Base-by-base conservation (phyloP, 2,888 invertebrate species). In the Poecilobothrus nobilitatus region DNA sequence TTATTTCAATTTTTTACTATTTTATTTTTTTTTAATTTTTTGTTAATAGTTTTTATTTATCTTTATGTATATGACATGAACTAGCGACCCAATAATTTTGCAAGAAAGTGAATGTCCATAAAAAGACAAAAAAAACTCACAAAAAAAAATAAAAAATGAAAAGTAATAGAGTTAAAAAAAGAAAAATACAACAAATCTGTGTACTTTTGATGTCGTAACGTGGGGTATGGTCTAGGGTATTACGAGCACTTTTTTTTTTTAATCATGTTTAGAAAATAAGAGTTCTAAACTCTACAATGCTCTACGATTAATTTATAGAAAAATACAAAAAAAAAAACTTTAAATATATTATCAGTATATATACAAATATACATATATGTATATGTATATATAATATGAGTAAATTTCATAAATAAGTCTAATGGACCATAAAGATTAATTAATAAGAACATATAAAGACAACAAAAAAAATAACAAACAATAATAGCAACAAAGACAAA, bases 71-170 rank as follows among this genome's bases (percentile, higher is more conserved):
- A 53, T 53, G 53, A 18, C 53, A 53, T 53, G 53, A 53, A 53
- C 53, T 53, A 53, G 53, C 53, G 53, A 53, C 53, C 53, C 53
- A 53, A 53, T 53, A 53, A 53, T 53, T 53, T 53, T 53, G 53
- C 53, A 53, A 53, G 53, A 53, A 53, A 53, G 53, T 53, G 53
- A 53, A 53, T 53, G 53, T 53, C 53, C 53, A 53, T 15, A 53
- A 53, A 37, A 53, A 15, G 53, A 18, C 12, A 53, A 12, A 53
- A 6, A 53, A 18, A 53, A 53, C 9, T 44, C 12, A 3, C 15
- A 53, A 53, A n/a, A 53, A 10, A n/a, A n/a, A 37, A 37, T 10
- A 37, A 10, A 37, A 18, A 53, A 53, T 53, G 9, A 18, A 53
- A 53, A n/a, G n/a, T n/a, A n/a, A n/a, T n/a, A n/a, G n/a, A n/a